Evolutionary conservation across 2,888 invertebrate species (phyloP).

Genomic region (Lepidocyrtinus sp.): DNA sequence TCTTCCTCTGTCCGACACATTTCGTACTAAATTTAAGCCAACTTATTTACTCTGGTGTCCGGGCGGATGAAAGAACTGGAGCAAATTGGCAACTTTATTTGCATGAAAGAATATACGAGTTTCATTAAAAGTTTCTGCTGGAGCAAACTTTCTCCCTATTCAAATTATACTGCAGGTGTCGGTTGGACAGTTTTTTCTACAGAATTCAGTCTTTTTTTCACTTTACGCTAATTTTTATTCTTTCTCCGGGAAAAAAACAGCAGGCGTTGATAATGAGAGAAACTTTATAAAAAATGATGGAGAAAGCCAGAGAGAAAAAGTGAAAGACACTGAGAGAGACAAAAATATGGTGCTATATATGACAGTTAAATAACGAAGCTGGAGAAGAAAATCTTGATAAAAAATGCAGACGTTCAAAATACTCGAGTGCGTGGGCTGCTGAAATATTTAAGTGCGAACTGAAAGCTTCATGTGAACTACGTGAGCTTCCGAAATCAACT

Average conservation of each 20-base stretch:
- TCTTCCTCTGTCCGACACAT: not conserved
- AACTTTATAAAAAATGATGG: constrained; percentile 1
- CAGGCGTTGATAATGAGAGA: constrained; percentile 2
- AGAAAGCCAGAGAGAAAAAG: not conserved
- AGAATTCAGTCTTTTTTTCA: not conserved
- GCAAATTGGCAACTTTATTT: not conserved
- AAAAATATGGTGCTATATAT: no score
- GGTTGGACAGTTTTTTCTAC: not conserved
- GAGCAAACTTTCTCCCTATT: not conserved
- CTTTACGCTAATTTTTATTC: constrained; percentile 5
- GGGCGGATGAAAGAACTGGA: not conserved
- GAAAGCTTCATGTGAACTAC: constrained; percentile 5
- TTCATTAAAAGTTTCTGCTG: constrained; percentile 1
- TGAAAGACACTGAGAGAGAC: no score
- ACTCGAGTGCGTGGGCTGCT: not conserved
- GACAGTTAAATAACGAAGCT: not conserved
- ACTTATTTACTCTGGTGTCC: constrained; percentile 3
- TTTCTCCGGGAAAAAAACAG: not conserved
- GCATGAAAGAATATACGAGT: not conserved
- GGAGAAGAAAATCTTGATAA: constrained; percentile 2
- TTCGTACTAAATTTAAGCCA: not conserved
- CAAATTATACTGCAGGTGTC: constrained; percentile 9
- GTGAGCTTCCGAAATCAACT: constrained; percentile 1
- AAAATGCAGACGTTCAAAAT: not conserved
- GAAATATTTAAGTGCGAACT: constrained; percentile 6